These are phyloP conservation scores for Bombus polaris DNA, from an alignment of 1,140 invertebrate genomes.

Conservation along the genomic window DNA sequence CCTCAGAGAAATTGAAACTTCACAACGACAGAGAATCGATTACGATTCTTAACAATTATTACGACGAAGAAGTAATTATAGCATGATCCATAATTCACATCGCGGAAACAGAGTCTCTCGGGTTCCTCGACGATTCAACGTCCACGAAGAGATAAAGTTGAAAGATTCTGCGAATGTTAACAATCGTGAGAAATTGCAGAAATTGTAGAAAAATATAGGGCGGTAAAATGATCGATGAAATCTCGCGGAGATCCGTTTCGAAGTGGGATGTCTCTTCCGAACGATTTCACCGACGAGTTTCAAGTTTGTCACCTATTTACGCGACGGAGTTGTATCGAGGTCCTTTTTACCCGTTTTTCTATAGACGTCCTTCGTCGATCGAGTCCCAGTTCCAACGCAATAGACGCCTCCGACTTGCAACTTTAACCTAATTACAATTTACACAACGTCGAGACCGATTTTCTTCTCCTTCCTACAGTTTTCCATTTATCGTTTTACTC, in stretches of 20 bases:
- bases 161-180: too few species aligned
- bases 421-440: constrained; percentile 44
- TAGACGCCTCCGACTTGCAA: constrained; percentile 21
- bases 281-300: neutral
- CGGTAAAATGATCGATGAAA: neutral
- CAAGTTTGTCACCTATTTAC: constrained; percentile 23
- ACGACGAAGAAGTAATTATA: too few species aligned
- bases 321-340: neutral
- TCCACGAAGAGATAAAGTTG: too few species aligned
- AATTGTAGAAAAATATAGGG: too few species aligned
- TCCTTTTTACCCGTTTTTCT: constrained; percentile 22
- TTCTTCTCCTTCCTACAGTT: neutral
- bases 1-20: too few species aligned
- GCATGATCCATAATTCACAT: too few species aligned
- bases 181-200: too few species aligned
- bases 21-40: too few species aligned
- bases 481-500: neutral
- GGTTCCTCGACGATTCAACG: too few species aligned
- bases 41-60: too few species aligned
- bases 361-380: constrained; percentile 39
- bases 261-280: neutral
- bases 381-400: constrained; percentile 40
- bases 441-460: neutral
- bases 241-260: neutral
- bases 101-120: too few species aligned